A percentile compares a stretch with the other conserved stretches of the same genome.
Conservation (phyloP, 2,797 vertebrate genomes). For the Acanthurus leucopareius region DNA sequence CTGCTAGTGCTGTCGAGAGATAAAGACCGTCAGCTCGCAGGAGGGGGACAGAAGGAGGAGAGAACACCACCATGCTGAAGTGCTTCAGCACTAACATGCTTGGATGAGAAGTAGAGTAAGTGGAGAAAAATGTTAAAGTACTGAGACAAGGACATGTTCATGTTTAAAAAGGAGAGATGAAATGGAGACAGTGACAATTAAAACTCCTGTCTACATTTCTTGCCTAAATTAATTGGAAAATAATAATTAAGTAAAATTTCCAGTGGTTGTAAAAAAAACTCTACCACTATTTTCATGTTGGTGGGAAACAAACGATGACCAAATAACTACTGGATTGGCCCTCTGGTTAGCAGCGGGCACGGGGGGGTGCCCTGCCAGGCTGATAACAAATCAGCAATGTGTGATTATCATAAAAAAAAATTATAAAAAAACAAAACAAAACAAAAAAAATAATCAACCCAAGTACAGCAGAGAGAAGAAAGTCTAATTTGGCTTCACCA, state of each 20-base stretch:
- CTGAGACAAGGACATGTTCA: slow-evolving; percentile 6
- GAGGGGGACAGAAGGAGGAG: too few relatives aligned
- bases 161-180: background rate
- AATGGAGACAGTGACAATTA: background rate
- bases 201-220: background rate
- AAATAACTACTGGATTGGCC: slow-evolving; percentile 16
- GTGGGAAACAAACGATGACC: background rate
- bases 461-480: background rate
- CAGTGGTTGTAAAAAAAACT: background rate
- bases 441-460: background rate
- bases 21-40: slow-evolving; percentile 13
- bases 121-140: slow-evolving; percentile 18
- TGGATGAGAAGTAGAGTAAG: slow-evolving; percentile 25
- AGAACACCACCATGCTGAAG: slow-evolving; percentile 1
- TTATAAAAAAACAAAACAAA: too few relatives aligned
- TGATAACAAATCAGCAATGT: slow-evolving; percentile 11
- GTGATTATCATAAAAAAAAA: slow-evolving; percentile 28
- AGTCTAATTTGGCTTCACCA: slow-evolving; percentile 7
- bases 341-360: background rate
- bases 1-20: slow-evolving; percentile 39
- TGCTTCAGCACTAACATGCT: slow-evolving; percentile 49
- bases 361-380: slow-evolving; percentile 18
- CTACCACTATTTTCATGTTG: slow-evolving; percentile 5
- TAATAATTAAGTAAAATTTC: background rate
- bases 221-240: background rate